phyloP scores from a whole-genome alignment of 1,140 invertebrate genomes.

The Thereuonema tuberculata region DNA sequence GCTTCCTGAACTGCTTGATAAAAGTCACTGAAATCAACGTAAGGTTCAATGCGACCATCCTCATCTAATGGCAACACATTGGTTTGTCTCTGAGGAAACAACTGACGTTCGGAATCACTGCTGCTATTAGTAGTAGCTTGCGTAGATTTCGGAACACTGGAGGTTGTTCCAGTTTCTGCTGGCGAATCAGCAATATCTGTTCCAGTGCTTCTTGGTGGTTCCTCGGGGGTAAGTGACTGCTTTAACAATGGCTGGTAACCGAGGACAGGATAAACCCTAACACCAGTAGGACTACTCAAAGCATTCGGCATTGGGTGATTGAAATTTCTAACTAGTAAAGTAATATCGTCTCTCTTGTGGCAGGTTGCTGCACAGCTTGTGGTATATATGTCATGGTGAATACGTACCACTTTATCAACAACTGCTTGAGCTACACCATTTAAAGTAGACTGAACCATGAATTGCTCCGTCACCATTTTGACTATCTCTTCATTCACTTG shows the following conservation, averaged over 20 bases:
- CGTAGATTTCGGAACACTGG: neutral
- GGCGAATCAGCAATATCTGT: neutral
- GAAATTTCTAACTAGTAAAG: conserved; percentile 71
- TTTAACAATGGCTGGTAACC: conserved; percentile 16
- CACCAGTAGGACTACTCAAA: conserved; percentile 19
- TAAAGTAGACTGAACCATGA: conserved; percentile 60
- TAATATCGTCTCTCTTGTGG: conserved; percentile 58
- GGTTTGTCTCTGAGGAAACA: conserved; percentile 17
- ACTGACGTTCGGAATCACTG: conserved; percentile 18
- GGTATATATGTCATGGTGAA: conserved; percentile 60
- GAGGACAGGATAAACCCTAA: conserved; percentile 16
- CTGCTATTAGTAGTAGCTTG: conserved; percentile 12
- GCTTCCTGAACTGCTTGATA: conserved; percentile 54
- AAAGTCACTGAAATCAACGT: conserved; percentile 74
- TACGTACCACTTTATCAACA: conserved; percentile 65
- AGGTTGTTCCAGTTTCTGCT: neutral
- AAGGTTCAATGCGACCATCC: conserved; percentile 54
- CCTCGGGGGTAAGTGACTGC: neutral
- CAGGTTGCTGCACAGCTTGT: conserved; percentile 22
- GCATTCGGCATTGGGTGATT: conserved; percentile 59
- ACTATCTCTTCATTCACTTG: conserved; percentile 67
- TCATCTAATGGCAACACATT: conserved; percentile 34
- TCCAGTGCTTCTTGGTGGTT: neutral
- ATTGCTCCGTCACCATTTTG: conserved; percentile 63
- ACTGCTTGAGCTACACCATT: conserved; percentile 73